Evolutionary conservation across 2,113 vertebrate species (phyloP).

Genomic region (Eolophus roseicapilla): DNA sequence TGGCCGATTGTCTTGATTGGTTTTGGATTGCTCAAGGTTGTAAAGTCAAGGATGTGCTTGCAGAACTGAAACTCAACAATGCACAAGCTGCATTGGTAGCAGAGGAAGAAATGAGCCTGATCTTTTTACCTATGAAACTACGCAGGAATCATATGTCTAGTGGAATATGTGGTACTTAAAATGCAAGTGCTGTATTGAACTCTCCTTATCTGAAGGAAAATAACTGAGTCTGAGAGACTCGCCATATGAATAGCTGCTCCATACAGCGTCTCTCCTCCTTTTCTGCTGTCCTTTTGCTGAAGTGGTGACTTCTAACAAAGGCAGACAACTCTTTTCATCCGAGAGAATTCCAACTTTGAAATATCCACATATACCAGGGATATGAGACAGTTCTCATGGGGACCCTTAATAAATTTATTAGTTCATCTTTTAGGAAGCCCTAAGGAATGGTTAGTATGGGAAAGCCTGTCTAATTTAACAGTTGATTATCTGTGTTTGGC

Average conservation of each 20-base stretch:
- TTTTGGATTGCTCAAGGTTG: neutral
- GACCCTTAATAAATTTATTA: neutral
- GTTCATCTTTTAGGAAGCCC: neutral
- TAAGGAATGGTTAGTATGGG: neutral
- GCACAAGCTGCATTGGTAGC: neutral
- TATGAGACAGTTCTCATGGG: neutral
- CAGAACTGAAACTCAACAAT: neutral
- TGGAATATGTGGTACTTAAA: neutral
- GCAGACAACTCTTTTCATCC: neutral
- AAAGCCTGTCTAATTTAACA: neutral
- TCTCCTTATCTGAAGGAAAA: neutral
- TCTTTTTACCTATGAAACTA: neutral
- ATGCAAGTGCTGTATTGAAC: neutral
- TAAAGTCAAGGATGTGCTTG: neutral
- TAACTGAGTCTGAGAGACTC: neutral
- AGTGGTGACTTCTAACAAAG: neutral
- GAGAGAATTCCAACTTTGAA: neutral
- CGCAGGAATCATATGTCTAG: neutral
- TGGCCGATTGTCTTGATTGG: neutral
- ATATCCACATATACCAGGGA: neutral
- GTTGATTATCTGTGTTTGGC: neutral
- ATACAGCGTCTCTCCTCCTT: neutral
- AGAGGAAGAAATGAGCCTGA: neutral
- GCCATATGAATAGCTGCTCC: neutral
- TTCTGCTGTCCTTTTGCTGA: neutral